Percentiles rank a stretch among this genome's conserved stretches.
Conservation (phyloP, 23 tunicate genomes). For the Pegea sp. region DNA sequence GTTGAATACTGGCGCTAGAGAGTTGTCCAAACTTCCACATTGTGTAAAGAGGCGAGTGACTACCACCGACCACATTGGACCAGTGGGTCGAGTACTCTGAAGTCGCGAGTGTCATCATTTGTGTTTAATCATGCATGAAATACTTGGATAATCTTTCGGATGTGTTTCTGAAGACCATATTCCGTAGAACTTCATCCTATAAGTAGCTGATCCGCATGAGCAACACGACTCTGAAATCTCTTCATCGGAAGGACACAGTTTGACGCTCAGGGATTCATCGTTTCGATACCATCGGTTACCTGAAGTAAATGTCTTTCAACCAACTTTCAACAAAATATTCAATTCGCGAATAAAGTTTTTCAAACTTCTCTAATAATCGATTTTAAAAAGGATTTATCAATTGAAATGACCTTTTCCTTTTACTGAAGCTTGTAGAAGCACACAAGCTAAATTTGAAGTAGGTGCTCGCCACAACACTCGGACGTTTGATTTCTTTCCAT, state of each 20-base stretch:
- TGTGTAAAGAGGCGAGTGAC: constrained; percentile 27
- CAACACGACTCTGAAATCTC: constrained; percentile 14
- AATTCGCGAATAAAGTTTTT: constrained; percentile 5
- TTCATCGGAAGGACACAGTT: constrained; percentile 17
- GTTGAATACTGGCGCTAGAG: constrained; percentile 63
- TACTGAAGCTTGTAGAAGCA: constrained; percentile 26
- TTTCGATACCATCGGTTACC: constrained; percentile 42
- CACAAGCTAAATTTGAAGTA: constrained; percentile 31
- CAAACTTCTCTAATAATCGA: no score
- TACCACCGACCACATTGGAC: constrained; percentile 91
- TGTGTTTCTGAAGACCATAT: constrained; percentile 72
- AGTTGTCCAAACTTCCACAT: constrained; percentile 87
- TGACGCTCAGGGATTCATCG: constrained; percentile 11
- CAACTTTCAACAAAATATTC: neutral
- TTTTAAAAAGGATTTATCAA: no score
- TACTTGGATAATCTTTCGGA: constrained; percentile 90
- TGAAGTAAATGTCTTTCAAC: neutral
- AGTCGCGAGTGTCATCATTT: neutral
- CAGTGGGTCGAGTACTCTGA: constrained; percentile 86
- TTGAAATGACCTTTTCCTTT: constrained; percentile 66
- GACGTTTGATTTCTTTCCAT: constrained; percentile 43
- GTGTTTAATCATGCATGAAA: neutral
- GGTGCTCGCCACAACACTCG: constrained; percentile 55
- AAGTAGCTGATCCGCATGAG: constrained; percentile 57
- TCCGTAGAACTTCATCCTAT: constrained; percentile 75